Evolutionary conservation across 2,888 invertebrate species (phyloP), one percentile per base, ranked within the genome.

Genomic region (Aproaerema taeniolella): DNA sequence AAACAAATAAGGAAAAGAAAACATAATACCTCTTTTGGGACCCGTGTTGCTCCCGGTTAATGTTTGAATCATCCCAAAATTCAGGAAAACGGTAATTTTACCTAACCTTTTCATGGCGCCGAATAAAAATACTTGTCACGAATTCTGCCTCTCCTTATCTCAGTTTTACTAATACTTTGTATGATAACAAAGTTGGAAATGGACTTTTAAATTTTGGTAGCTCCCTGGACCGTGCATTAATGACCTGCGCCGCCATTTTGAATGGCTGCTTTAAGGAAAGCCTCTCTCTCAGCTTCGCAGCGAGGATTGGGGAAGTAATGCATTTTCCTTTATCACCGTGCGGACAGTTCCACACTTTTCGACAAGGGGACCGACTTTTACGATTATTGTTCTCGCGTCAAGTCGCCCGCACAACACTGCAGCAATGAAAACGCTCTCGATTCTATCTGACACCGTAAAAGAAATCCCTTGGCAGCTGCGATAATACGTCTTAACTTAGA

Each of bases 281-380:
- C 67, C 29, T 29, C 36, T 15, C 3, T 67, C 67, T 66, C 68
- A n/a, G 46, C 50, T 50, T 58, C 63, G n/a, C n/a, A 49, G 72
- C 55, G 52, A 55, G 52, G 55, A 47, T 58, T 57, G 61, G 78
- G 82, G 77, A 82, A 75, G 81, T 80, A 83, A 85, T 83, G 85
- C 82, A 79, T 85, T 85, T 83, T 77, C 78, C 74, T 83, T 85
- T 83, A 83, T 83, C 78, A 69, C 73, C 67, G 57, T 60, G 76
- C 71, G 75, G 81, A 81, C 83, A 80, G 79, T 77, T 80, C 68
- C 71, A 66, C 63, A 72, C 71, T 77, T 64, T 67, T 75, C 73
- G 67, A 67, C 68, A 64, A 74, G 79, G 79, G 78, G 75, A 60
- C 63, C 61, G 58, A 61, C 66, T 81, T 86, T 85, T 83, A 85